These are phyloP conservation scores for Menura novaehollandiae DNA, from an alignment of 2,113 vertebrate species.

Conservation along the genomic window DNA sequence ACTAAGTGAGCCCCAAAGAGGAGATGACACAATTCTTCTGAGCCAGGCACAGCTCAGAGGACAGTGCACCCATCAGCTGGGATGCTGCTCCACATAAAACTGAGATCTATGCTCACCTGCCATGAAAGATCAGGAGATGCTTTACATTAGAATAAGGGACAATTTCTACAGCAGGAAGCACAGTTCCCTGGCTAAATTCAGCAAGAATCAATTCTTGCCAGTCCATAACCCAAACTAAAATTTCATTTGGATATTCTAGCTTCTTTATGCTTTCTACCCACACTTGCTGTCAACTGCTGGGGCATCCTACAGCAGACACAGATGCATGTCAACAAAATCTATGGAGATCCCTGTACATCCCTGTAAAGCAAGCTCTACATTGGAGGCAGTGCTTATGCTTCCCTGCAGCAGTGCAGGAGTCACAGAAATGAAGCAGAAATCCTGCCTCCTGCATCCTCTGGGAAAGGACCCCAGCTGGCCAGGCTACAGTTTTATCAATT, in stretches of 20 bases:
- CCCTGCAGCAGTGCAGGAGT: background rate
- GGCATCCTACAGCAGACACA: background rate
- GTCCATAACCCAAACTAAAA: background rate
- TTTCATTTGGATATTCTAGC: background rate
- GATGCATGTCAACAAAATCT: background rate
- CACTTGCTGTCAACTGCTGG: background rate
- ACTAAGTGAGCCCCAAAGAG: background rate
- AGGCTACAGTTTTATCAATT: background rate
- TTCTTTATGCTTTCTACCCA: background rate
- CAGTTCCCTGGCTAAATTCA: background rate
- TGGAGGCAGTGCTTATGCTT: background rate
- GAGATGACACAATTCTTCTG: background rate
- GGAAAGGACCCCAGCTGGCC: background rate
- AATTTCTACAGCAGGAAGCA: background rate
- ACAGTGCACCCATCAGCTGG: background rate
- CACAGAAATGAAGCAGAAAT: background rate
- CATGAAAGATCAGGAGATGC: background rate
- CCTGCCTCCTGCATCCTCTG: background rate
- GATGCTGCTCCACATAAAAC: background rate
- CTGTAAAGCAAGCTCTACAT: background rate
- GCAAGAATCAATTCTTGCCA: background rate
- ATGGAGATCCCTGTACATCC: background rate
- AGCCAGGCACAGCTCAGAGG: background rate
- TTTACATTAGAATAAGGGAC: background rate
- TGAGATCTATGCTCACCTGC: background rate